Evolutionary conservation across 2,113 vertebrate genomes (phyloP).

Genomic region (Archilochus colubris): DNA sequence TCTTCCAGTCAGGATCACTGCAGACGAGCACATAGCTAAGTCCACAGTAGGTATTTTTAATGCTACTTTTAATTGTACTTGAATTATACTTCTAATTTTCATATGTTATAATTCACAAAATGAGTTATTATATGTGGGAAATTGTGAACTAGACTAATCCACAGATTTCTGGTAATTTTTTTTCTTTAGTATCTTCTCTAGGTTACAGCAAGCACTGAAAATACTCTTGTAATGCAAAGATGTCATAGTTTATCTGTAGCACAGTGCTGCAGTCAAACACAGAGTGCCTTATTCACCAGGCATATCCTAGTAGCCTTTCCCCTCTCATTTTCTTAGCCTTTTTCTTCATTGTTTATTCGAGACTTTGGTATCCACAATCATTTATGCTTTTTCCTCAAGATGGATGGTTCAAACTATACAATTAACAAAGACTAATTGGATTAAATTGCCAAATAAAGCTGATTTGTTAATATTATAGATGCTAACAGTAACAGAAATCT

Average conservation of each 20-base stretch:
- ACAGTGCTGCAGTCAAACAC: not conserved
- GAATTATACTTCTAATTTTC: not conserved
- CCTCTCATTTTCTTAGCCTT: not conserved
- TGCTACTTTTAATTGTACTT: too few species aligned
- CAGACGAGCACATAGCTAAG: not conserved
- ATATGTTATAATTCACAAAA: not conserved
- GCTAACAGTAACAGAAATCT: not conserved
- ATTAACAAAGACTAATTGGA: not conserved
- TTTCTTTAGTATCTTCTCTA: not conserved
- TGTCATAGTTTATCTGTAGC: not conserved
- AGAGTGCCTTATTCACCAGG: not conserved
- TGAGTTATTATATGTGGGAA: not conserved
- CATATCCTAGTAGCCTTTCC: not conserved
- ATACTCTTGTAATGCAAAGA: not conserved
- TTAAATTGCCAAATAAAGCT: not conserved
- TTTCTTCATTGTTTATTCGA: not conserved
- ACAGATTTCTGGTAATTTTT: not conserved
- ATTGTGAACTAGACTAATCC: not conserved
- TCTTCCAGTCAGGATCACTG: not conserved
- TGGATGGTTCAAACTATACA: not conserved
- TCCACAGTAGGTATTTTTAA: not conserved
- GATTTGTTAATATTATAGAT: not conserved
- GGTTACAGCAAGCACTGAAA: not conserved
- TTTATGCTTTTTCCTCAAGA: not conserved
- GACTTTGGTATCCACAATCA: not conserved